Evolutionary conservation across 2,797 vertebrate species (phyloP).

Genomic region (Salarias fasciatus): DNA sequence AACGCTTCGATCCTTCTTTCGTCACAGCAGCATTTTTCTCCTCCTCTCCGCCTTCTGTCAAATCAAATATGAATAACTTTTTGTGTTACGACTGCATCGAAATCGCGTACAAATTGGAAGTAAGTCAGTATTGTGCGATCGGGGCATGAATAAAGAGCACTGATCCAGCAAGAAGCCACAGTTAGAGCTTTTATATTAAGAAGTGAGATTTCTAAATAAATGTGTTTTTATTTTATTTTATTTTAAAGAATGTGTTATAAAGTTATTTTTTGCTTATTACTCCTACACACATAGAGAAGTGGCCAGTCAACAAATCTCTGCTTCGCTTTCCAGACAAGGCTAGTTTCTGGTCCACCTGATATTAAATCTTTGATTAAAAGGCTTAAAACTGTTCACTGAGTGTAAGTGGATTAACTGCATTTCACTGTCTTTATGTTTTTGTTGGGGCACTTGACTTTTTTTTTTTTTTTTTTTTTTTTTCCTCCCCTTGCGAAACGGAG

Average conservation of each 20-base stretch:
- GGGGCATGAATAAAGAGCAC: slow-evolving; percentile 53
- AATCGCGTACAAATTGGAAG: slow-evolving; percentile 35
- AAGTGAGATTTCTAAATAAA: slow-evolving; percentile 33
- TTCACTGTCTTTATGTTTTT: slow-evolving; percentile 52
- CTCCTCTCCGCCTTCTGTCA: slow-evolving; percentile 26
- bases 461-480: slow-evolving; percentile 11
- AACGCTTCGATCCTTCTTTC: slow-evolving; percentile 67
- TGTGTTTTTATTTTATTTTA: slow-evolving; percentile 28
- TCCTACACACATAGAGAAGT: slow-evolving; percentile 14
- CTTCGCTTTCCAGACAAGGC: slow-evolving; percentile 37
- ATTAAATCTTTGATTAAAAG: slow-evolving; percentile 37
- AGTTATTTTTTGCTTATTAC: slow-evolving; percentile 28
- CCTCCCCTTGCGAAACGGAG: slow-evolving; percentile 26
- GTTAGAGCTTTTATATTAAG: slow-evolving; percentile 41
- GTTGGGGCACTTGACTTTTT: slow-evolving; percentile 59
- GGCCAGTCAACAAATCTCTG: slow-evolving; percentile 19
- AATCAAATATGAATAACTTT: slow-evolving; percentile 36
- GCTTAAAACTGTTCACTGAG: slow-evolving; percentile 18
- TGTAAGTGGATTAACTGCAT: slow-evolving; percentile 46
- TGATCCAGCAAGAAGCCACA: slow-evolving; percentile 43
- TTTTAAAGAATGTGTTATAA: slow-evolving; percentile 30
- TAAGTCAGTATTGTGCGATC: slow-evolving; percentile 55
- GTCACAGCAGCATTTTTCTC: slow-evolving; percentile 45
- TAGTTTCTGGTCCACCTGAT: slow-evolving; percentile 47
- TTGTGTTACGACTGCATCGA: slow-evolving; percentile 43